Base-by-base conservation (phyloP, 2,797 vertebrate species). In the Remorina albescens region DNA sequence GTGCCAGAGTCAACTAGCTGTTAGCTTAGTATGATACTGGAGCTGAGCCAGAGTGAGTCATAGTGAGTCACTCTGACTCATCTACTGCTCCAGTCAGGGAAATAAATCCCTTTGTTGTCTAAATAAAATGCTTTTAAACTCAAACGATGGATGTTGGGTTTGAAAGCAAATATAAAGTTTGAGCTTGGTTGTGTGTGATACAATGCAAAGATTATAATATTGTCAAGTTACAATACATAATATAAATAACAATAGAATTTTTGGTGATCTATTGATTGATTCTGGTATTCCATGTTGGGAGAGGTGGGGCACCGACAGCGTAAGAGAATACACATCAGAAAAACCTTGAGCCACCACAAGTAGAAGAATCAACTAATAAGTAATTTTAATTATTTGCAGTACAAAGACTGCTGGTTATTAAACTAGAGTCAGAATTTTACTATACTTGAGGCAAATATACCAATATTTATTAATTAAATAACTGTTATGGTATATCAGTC, bases 31-130 rank as follows among this genome's bases (percentile, higher is more conserved):
- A 28, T 77, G 76, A 85, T 78, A 58, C 74, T 65, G 74, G 74
- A 77, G 66, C 51, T 36, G 47, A 78, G 57, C 65, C 74, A 83
- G 51, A 78, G 47, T 86, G 82, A 86, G 82, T 86, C 88, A 86
- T 55, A 62, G 10, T 85, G 80, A 88, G 25, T 85, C 86, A 86
- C 60, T 61, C 67, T 81, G 83, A 85, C 58, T 89, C 81, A 89
- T 80, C 60, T 37, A 23, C 44, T 3, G 25, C 59, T 63, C 13
- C 15, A 32, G 18, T 44, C 23, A 28, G 44, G 28, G 42, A 70
- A 70, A 46, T 42, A 42, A 67, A 49, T 15, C 30, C 49, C 55
- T 54, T 63, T 64, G n/a, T 63, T 50, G 19, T 55, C 19, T 23
- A 53, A 67, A 61, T 15, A 67, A 46, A 8, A 23, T 26, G 5